These are phyloP conservation scores for Chelon auratus DNA, from an alignment of 2,797 vertebrate species.

Conservation along the genomic window DNA sequence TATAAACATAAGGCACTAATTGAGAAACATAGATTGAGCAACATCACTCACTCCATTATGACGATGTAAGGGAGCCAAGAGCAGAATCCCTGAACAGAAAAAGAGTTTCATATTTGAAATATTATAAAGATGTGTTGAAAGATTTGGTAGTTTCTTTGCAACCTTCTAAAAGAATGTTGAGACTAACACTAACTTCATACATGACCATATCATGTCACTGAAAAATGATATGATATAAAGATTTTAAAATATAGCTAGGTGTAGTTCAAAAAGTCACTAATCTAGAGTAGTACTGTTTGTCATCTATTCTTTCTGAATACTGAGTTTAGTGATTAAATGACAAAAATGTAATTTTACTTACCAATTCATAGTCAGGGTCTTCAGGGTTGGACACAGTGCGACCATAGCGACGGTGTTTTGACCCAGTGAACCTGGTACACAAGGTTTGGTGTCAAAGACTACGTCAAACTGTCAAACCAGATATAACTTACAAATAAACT, in stretches of 20 bases:
- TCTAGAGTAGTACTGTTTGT: too few relatives aligned
- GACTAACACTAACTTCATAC: neutral
- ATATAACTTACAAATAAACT: neutral
- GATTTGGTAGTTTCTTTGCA: neutral
- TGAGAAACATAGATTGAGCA: neutral
- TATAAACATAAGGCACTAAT: neutral
- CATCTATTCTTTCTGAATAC: too few relatives aligned
- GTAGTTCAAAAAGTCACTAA: neutral
- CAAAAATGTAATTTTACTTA: slow-evolving; percentile 53
- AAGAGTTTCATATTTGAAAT: slow-evolving; percentile 10
- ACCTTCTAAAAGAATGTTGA: neutral
- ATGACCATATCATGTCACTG: neutral
- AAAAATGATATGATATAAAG: too few relatives aligned
- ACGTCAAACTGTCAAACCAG: neutral
- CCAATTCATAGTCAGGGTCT: slow-evolving; percentile 87
- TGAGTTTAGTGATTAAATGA: too few relatives aligned
- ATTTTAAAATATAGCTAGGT: neutral
- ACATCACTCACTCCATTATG: slow-evolving; percentile 90
- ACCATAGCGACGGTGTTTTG: slow-evolving; percentile 75
- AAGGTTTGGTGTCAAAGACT: slow-evolving; percentile 20
- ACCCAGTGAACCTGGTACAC: slow-evolving; percentile 68
- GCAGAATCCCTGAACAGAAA: slow-evolving; percentile 88
- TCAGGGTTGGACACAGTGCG: slow-evolving; percentile 77
- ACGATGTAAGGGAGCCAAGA: slow-evolving; percentile 92
- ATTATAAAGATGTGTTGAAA: neutral